Percentiles rank a stretch among this genome's conserved stretches.
Evolutionary conservation across 2,113 vertebrate genomes (phyloP).

Genomic region (Rafetus swinhoei): DNA sequence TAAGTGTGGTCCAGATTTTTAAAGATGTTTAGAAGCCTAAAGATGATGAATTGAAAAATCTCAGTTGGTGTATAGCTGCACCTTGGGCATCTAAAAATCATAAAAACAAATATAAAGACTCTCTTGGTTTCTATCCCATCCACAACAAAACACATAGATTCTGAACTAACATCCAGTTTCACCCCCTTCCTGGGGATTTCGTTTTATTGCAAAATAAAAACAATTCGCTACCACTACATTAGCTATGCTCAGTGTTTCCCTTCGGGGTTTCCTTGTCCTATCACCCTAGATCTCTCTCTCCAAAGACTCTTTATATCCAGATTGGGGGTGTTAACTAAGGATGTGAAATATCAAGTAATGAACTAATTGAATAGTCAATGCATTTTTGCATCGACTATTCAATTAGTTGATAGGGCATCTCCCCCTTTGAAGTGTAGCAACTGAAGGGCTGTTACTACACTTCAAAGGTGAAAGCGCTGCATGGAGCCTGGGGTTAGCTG

Average conservation of each 20-base stretch:
- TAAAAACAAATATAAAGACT: background rate
- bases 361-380: too few species aligned
- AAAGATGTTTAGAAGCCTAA: constrained; percentile 1
- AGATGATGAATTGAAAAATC: constrained; percentile 19
- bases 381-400: too few species aligned
- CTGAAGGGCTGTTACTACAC: too few species aligned
- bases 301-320: background rate
- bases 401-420: too few species aligned
- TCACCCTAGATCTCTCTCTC: background rate
- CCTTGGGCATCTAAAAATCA: background rate
- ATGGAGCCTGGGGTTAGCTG: too few species aligned
- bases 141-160: background rate
- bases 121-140: background rate
- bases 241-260: constrained; percentile 23
- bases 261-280: background rate
- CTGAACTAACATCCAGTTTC: background rate
- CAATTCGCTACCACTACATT: background rate
- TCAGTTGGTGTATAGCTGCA: background rate
- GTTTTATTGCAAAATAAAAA: background rate
- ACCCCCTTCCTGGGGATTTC: background rate
- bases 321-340: background rate
- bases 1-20: constrained; percentile 7
- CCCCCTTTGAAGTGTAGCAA: too few species aligned
- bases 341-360: too few species aligned
- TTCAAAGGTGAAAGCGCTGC: too few species aligned